Base-by-base conservation (phyloP, 1,140 invertebrate genomes). In the Riptortus pedestris region DNA sequence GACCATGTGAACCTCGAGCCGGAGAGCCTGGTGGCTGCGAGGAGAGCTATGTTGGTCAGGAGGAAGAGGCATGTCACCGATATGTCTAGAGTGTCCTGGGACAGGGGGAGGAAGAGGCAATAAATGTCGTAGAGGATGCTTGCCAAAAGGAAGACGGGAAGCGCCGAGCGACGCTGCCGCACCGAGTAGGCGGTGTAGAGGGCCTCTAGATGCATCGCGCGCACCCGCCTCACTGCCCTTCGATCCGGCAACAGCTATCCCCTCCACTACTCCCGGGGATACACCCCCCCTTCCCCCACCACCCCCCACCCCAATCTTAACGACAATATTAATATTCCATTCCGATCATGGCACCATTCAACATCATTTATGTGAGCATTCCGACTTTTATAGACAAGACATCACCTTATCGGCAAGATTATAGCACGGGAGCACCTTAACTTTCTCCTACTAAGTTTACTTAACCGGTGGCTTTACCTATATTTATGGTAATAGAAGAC, bases 151-250 rank as follows among this genome's bases (percentile, higher is more conserved):
- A 90, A 85, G 69, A 85, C 86, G 67, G 84, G 81, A n/a, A 91
- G 74, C n/a, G 86, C 87, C 28, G 83, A 79, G 57, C 86, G 82
- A 64, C 86, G 81, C 71, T 90, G 87, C 65, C 86, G 82, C 48
- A 85, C 77, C 47, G 83, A 86, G 71, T 90, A 90, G 43, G 82
- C 82, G 65, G 83, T 81, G 73, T 90, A 92, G 0, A 91, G 60
- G 18, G 59, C 43, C 61, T 66, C 47, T 62, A 63, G 43, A 43
- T 60, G 28, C 57, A 22, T 51, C 18, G 38, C 22, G 45, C 3
- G 43, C 20, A 4, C 27, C 29, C 22, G 7, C 48, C 48, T 4
- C 2, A 59, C 63, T 60, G 52, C 55, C 45, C 16, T 24, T 65
- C 57, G 48, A 55, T 59, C 24, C 58, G 22, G n/a, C 31, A 20